Evolutionary conservation across 2,113 vertebrate genomes (phyloP), one percentile per base, ranked within the genome.

Genomic region (Zapornia atra): DNA sequence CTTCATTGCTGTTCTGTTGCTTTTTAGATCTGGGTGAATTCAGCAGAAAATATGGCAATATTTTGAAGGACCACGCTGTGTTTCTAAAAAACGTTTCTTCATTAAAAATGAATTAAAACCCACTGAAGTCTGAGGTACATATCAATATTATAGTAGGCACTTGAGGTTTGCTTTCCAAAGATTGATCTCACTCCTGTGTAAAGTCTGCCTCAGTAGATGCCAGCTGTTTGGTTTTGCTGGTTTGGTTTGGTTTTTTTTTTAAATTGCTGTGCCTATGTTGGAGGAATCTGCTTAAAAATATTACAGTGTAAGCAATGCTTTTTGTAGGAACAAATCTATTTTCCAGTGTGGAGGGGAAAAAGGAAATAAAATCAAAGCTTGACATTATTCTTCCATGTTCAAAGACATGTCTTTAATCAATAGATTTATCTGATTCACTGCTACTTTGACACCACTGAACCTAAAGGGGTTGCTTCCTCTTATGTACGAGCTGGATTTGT

Each of bases 81-180:
- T 90, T 94, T 93, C 15, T 33, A 53, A 86, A 86, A 82, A 84
- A 42, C 0, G 0, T 88, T 94, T 95, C 65, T 92, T 88, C 90
- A 92, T 96, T 86, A 92, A 96, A 96, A 95, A 96, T 86, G 21
- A 40, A 95, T 92, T 90, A 54, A 80, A 90, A 90, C 9, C 2
- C 51, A 71, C 56, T 78, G 82, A 92, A 79, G 68, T 88, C 92
- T 92, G 72, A 92, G 80, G 48, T 79, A 56, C 1, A 0, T 79
- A 94, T 96, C 88, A 95, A 91, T 97, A 94, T 97, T 94, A 88
- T 15, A 96, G 86, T 38, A 94, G 69, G 70, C 80, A 87, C 69
- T 76, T 66, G 86, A 94, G 57, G 40, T 87, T 94, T 94, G 42
- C 81, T 92, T 95, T 76, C 80, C 66, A 75, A 54, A 85, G 86